Conservation (phyloP, 64 coral and sea anemone species). For the Porites australiensis region DNA sequence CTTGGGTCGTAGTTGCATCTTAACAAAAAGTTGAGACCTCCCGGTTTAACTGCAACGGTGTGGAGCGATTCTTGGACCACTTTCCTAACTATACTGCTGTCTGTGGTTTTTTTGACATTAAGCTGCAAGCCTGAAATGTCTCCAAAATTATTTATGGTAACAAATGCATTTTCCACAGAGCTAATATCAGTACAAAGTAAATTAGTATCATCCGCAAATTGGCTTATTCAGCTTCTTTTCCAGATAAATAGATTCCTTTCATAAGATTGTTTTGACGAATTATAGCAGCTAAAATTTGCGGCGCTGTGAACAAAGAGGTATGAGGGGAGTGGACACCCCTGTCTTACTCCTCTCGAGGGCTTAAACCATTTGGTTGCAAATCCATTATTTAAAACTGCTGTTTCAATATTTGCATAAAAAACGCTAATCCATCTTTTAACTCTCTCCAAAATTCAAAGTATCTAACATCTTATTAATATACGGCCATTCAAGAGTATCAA, state of each 20-base stretch:
- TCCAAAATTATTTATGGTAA: too few species aligned
- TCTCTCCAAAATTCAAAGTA: too few species aligned
- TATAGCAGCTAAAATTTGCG: constrained; percentile 1
- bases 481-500: too few species aligned
- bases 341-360: constrained; percentile 8
- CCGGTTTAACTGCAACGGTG: neutral
- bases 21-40: constrained; percentile 2
- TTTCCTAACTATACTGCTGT: too few species aligned
- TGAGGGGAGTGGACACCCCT: constrained; percentile 6
- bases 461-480: too few species aligned
- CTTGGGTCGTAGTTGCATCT: neutral
- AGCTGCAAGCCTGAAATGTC: too few species aligned
- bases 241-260: neutral
- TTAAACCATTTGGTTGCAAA: neutral
- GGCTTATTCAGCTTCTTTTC: neutral
- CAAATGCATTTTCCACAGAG: neutral
- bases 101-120: too few species aligned
- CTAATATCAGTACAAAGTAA: neutral
- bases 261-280: constrained; percentile 1
- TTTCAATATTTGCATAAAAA: too few species aligned
- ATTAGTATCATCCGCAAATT: constrained; percentile 9
- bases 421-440: too few species aligned
- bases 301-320: neutral
- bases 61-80: neutral
- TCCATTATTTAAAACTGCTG: too few species aligned